A percentile compares a stretch with the other conserved stretches of the same genome.
phyloP scores from a whole-genome alignment of 1,140 invertebrate species.

The Vollenhovia emeryi region DNA sequence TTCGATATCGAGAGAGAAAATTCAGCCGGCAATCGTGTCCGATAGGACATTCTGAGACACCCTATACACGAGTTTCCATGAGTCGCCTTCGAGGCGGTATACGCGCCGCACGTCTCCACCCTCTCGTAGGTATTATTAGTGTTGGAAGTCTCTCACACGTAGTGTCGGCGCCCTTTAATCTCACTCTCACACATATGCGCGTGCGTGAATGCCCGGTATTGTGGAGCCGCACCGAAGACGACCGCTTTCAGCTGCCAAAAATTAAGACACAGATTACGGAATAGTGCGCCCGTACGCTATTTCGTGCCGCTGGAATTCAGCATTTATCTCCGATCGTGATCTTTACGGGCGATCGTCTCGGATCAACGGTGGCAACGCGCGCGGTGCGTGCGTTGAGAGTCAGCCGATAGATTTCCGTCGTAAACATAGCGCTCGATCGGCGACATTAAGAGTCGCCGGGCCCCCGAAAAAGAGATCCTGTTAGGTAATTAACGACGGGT shows the following conservation, averaged over 20 bases:
- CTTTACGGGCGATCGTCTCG: conserved; percentile 44
- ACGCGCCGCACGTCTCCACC: conserved; percentile 53
- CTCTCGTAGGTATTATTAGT: conserved; percentile 77
- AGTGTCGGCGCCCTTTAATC: conserved; percentile 79
- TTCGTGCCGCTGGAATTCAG: conserved; percentile 43
- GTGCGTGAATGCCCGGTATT: conserved; percentile 75
- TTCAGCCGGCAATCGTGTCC: not conserved
- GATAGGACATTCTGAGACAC: conserved; percentile 36
- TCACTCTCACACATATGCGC: conserved; percentile 59
- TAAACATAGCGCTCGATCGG: not conserved
- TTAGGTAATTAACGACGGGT: conserved; percentile 7
- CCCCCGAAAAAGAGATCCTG: not conserved
- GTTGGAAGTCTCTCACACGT: conserved; percentile 75
- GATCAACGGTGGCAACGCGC: not conserved
- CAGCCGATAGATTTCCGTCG: not conserved
- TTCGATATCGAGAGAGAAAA: not conserved
- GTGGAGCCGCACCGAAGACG: conserved; percentile 54
- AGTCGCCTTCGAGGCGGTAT: conserved; percentile 56
- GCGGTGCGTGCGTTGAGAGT: not conserved
- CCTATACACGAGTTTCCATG: conserved; percentile 32
- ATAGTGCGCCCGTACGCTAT: conserved; percentile 58
- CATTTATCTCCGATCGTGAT: conserved; percentile 44
- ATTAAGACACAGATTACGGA: conserved; percentile 74
- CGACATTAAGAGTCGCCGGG: not conserved
- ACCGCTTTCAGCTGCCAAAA: conserved; percentile 70